Evolutionary conservation across 1,140 invertebrate genomes (phyloP).

Genomic region (Tetraneura akinire): DNA sequence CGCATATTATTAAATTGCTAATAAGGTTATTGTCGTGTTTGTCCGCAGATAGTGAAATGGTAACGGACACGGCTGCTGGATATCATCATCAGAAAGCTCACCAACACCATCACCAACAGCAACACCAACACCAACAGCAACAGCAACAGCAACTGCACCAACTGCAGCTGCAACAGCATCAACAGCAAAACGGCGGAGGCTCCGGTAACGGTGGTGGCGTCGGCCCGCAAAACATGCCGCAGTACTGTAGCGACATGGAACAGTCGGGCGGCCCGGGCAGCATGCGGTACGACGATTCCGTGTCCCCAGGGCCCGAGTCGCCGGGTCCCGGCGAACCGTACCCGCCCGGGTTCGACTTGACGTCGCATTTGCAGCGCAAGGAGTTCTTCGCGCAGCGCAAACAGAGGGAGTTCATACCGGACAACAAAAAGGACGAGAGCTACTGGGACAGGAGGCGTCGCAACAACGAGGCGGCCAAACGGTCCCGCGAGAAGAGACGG

Average conservation of each 20-base stretch:
- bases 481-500: slow-evolving; percentile 90
- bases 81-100: slow-evolving; percentile 50
- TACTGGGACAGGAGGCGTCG: slow-evolving; percentile 94
- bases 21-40: no score
- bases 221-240: slow-evolving; percentile 50
- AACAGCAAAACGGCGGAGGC: slow-evolving; percentile 52
- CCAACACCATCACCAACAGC: slow-evolving; percentile 39
- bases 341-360: slow-evolving; percentile 62
- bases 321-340: slow-evolving; percentile 56
- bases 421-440: slow-evolving; percentile 94
- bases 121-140: neutral
- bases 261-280: slow-evolving; percentile 53
- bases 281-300: slow-evolving; percentile 55
- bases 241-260: slow-evolving; percentile 56
- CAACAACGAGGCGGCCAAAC: slow-evolving; percentile 94
- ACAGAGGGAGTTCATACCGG: slow-evolving; percentile 94
- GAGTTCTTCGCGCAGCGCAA: slow-evolving; percentile 85
- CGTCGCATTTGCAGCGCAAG: slow-evolving; percentile 64
- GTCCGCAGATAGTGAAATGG: slow-evolving; percentile 25
- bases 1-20: no score
- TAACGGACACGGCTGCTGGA: slow-evolving; percentile 20
- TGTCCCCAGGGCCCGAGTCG: slow-evolving; percentile 49
- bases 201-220: neutral
- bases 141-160: slow-evolving; percentile 54
- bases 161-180: slow-evolving; percentile 56